phyloP scores from a whole-genome alignment of 2,888 invertebrate species.

The Hydroisotoma schaefferi region DNA sequence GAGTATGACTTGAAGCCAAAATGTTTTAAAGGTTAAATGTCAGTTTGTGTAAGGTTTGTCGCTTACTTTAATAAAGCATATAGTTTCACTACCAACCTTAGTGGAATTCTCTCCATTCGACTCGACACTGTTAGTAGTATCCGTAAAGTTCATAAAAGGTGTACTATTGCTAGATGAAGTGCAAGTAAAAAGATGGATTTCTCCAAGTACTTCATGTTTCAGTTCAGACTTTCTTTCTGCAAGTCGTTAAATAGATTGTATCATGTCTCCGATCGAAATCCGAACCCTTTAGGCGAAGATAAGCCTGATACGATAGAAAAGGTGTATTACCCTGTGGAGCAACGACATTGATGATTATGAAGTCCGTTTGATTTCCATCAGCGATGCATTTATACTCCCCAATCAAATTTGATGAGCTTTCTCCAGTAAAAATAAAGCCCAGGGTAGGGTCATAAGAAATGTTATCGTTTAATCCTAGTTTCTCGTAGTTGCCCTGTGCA shows the following conservation, averaged over 20 bases:
- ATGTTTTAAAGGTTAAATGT: background rate
- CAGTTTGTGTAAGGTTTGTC: background rate
- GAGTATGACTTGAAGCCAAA: too few relatives aligned
- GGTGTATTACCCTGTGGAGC: conserved; percentile 14
- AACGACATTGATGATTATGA: conserved; percentile 22
- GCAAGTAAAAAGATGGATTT: conserved; percentile 36
- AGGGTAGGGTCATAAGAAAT: conserved; percentile 28
- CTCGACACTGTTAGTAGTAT: background rate
- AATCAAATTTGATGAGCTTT: too few relatives aligned
- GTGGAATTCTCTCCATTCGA: background rate
- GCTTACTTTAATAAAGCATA: background rate
- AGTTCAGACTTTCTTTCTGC: conserved; percentile 20
- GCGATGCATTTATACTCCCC: conserved; percentile 37
- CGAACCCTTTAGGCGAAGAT: too few relatives aligned
- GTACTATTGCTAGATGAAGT: conserved; percentile 18
- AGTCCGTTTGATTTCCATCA: conserved; percentile 22
- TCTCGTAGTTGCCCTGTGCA: background rate
- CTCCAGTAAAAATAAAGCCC: conserved; percentile 28
- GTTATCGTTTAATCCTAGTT: background rate
- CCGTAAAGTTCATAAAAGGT: conserved; percentile 29
- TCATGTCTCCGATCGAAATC: too few relatives aligned
- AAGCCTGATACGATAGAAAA: too few relatives aligned
- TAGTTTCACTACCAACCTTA: too few relatives aligned
- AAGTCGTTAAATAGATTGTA: background rate
- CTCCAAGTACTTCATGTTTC: conserved; percentile 36